Evolutionary conservation across 1,140 invertebrate species (phyloP).

Genomic region (Danaus plexippus): DNA sequence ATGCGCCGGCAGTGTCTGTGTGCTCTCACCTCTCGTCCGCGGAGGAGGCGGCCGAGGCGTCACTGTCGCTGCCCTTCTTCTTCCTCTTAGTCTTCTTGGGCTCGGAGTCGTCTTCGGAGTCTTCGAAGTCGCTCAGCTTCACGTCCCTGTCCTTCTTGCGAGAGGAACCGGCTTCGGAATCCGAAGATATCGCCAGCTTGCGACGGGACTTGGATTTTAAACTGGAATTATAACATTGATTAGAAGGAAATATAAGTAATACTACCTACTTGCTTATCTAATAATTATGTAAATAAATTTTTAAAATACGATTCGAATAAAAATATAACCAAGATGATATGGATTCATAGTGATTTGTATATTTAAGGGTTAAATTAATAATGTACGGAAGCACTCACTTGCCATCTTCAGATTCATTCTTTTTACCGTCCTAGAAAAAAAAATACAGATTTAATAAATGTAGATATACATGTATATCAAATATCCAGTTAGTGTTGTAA

Average conservation of each 20-base stretch:
- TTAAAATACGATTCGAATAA: too few species aligned
- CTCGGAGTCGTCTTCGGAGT: slow-evolving; percentile 49
- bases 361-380: too few species aligned
- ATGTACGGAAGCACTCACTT: slow-evolving; percentile 35
- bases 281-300: too few species aligned
- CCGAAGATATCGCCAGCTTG: slow-evolving; percentile 53
- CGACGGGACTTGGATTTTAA: slow-evolving; percentile 42
- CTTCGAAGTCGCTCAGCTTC: slow-evolving; percentile 52
- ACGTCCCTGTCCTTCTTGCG: slow-evolving; percentile 27
- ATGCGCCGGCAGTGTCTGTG: background rate
- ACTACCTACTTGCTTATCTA: too few species aligned
- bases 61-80: slow-evolving; percentile 50
- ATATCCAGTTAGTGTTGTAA: slow-evolving; percentile 3
- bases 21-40: slow-evolving; percentile 24
- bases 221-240: slow-evolving; percentile 20
- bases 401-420: slow-evolving; percentile 35
- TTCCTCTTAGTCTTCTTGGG: slow-evolving; percentile 47
- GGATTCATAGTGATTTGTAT: too few species aligned
- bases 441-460: background rate
- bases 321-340: too few species aligned
- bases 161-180: slow-evolving; percentile 47
- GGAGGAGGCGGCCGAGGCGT: slow-evolving; percentile 35
- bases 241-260: background rate
- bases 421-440: slow-evolving; percentile 32
- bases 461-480: slow-evolving; percentile 1